Evolutionary conservation across 1,140 invertebrate species (phyloP).

Genomic region (Lysiphlebus fabarum): DNA sequence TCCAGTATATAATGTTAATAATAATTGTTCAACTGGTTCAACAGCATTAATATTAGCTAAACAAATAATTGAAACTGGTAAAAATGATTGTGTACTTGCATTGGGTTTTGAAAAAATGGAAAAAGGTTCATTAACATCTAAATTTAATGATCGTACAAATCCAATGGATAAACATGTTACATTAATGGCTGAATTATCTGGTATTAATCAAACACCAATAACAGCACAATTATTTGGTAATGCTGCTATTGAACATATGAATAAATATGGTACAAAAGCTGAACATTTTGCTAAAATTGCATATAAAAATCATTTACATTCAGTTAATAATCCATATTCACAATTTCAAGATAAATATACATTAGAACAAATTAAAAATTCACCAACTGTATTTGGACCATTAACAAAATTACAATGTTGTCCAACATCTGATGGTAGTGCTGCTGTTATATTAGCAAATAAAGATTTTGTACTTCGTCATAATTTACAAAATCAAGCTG

Average conservation of each 20-base stretch:
- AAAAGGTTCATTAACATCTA: slow-evolving; percentile 77
- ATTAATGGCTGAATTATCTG: slow-evolving; percentile 74
- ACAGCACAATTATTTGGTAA: slow-evolving; percentile 96
- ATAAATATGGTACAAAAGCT: slow-evolving; percentile 90
- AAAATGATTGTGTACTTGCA: slow-evolving; percentile 84
- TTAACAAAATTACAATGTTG: slow-evolving; percentile 95
- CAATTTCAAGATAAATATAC: slow-evolving; percentile 89
- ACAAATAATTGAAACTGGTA: slow-evolving; percentile 83
- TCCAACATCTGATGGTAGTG: slow-evolving; percentile 94
- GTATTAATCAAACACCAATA: slow-evolving; percentile 73
- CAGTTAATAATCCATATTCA: slow-evolving; percentile 92
- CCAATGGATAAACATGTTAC: slow-evolving; percentile 92
- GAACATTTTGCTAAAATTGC: slow-evolving; percentile 97
- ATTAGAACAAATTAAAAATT: slow-evolving; percentile 83
- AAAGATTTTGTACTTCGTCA: slow-evolving; percentile 86
- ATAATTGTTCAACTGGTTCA: slow-evolving; percentile 96
- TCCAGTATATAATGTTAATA: slow-evolving; percentile 98
- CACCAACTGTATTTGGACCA: slow-evolving; percentile 81
- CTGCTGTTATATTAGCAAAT: slow-evolving; percentile 84
- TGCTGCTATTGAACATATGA: slow-evolving; percentile 94
- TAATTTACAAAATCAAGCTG: slow-evolving; percentile 78
- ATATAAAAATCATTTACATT: slow-evolving; percentile 96
- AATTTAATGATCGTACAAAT: slow-evolving; percentile 85
- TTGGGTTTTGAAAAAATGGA: slow-evolving; percentile 99
- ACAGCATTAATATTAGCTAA: slow-evolving; percentile 87